These are phyloP conservation scores for Yponomeuta sedellus DNA, from an alignment of 2,888 invertebrate species.

Conservation along the genomic window DNA sequence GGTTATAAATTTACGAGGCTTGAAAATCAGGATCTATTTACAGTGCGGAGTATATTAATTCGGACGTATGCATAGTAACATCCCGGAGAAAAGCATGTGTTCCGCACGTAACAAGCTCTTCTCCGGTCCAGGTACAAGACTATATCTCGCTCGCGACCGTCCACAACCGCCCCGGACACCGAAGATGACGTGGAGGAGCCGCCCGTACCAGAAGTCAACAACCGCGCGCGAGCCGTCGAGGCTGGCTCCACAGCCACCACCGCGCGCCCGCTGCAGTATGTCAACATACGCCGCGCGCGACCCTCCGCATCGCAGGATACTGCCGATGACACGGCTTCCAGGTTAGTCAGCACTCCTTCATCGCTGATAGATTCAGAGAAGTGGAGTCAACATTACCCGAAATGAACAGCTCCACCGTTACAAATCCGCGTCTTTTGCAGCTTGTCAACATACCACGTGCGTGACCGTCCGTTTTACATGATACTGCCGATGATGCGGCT, in stretches of 20 bases:
- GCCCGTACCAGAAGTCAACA: constrained; percentile 28
- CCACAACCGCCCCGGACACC: constrained; percentile 49
- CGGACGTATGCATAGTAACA: too few species aligned
- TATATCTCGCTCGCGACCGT: constrained; percentile 78
- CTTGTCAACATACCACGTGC: too few species aligned
- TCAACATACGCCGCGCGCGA: constrained; percentile 81
- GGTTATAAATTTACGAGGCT: too few species aligned
- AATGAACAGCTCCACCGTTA: too few species aligned
- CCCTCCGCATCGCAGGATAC: constrained; percentile 37
- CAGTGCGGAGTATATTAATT: too few species aligned
- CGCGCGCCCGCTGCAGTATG: constrained; percentile 77
- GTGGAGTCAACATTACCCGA: too few species aligned
- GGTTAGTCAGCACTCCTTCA: background rate
- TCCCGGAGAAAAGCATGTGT: too few species aligned
- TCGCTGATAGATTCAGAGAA: too few species aligned
- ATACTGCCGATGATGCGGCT: background rate
- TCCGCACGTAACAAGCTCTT: too few species aligned
- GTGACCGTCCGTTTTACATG: constrained; percentile 13
- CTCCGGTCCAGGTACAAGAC: constrained; percentile 67
- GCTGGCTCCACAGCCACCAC: constrained; percentile 33
- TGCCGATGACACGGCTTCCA: background rate
- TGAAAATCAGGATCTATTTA: too few species aligned
- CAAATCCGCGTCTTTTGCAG: too few species aligned
- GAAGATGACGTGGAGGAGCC: constrained; percentile 37
- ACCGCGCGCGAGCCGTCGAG: constrained; percentile 20